Evolutionary conservation across 2,797 vertebrate species (phyloP), one percentile per base, ranked within the genome.

Genomic region (Novumbra hubbsi): DNA sequence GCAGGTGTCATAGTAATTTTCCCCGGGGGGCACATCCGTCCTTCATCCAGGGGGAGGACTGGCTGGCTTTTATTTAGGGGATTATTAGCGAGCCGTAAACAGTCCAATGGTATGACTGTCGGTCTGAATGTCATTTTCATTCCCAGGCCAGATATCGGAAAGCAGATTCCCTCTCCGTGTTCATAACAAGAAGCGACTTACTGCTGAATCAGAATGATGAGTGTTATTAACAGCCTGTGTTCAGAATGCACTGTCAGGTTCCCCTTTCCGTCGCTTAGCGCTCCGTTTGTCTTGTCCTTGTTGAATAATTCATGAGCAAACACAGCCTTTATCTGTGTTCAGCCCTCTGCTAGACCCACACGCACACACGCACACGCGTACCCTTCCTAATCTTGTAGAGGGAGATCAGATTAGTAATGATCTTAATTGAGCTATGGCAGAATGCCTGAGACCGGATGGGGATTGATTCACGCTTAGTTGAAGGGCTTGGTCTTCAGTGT

Each of bases 251-350:
- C 64, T 3, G 68, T 84, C 80, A 86, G 71, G 83, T 41, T 55
- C 70, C 68, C 17, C 34, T 28, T 14, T 45, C 77, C 73, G 65
- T 77, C 67, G 57, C 71, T 70, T 71, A 68, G 24, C 76, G 71
- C 80, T 84, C 80, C 75, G 82, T 86, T 86, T 75, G 79, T 79
- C 84, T 86, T 80, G 85, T 86, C 86, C 84, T 88, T 87, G 84
- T 73, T 91, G 82, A 91, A 90, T 92, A 83, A 90, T 92, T 88
- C 76, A 91, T 83, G 74, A 83, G 81, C 52, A 64, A 83, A 83
- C 38, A 67, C 73, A 68, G 76, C 75, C 78, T 85, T 81, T 85
- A 87, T 88, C 78, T 70, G 71, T 78, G 82, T 81, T 81, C 72
- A 76, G 73, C 82, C 75, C 62, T 2, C 83, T 82, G 80, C 73